phyloP scores from a whole-genome alignment of 2,113 vertebrate species.

The Albula glossodonta region DNA sequence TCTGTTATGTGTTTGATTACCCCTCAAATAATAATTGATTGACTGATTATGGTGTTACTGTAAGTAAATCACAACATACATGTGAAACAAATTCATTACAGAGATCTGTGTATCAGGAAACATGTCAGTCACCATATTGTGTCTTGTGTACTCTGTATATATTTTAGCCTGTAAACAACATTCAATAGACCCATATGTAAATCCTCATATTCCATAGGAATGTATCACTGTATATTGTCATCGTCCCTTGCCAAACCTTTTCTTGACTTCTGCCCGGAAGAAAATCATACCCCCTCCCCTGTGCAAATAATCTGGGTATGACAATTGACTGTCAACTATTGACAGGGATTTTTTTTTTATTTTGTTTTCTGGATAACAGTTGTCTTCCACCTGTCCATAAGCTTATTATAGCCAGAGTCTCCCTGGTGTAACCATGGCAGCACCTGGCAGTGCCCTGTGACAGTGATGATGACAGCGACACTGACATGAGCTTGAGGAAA shows the following conservation, averaged over 20 bases:
- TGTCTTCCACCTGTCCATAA: constrained; percentile 11
- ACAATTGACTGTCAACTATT: constrained; percentile 30
- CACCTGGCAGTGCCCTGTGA: constrained; percentile 19
- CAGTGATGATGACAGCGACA: neutral
- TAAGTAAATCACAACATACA: too few relatives aligned
- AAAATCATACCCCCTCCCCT: neutral
- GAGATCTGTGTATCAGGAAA: neutral
- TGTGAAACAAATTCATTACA: too few relatives aligned
- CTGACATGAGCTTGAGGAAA: neutral
- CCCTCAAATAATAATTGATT: too few relatives aligned
- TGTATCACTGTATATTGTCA: too few relatives aligned
- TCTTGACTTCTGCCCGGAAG: neutral
- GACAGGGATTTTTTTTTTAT: constrained; percentile 7
- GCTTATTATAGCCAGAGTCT: neutral
- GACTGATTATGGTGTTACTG: too few relatives aligned
- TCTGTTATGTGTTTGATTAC: too few relatives aligned
- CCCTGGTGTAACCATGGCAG: constrained; percentile 23
- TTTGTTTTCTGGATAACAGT: neutral
- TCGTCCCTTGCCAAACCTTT: too few relatives aligned
- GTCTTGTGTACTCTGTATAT: too few relatives aligned
- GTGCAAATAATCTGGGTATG: constrained; percentile 17
- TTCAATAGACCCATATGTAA: too few relatives aligned
- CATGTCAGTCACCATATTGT: neutral
- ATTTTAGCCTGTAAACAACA: too few relatives aligned
- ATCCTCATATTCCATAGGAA: too few relatives aligned